These are phyloP conservation scores for Pseudeuparius sepicola DNA, from an alignment of 2,888 invertebrate species.

Conservation along the genomic window DNA sequence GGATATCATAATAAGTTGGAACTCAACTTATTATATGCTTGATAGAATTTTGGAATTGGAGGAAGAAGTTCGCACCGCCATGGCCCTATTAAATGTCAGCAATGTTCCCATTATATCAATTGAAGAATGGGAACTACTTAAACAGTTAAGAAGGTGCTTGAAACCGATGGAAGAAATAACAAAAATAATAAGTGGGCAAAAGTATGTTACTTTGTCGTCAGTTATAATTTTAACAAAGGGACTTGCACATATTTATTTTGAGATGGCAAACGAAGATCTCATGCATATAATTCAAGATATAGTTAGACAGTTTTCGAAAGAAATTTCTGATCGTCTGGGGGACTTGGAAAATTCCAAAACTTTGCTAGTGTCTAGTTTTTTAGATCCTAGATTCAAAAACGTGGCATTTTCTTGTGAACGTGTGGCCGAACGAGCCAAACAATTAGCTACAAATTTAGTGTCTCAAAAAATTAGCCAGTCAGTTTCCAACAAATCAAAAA, in stretches of 20 bases:
- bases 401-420: too few species aligned
- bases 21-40: conserved; percentile 18
- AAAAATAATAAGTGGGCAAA: conserved; percentile 20
- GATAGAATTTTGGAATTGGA: conserved; percentile 16
- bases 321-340: too few species aligned
- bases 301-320: too few species aligned
- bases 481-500: too few species aligned
- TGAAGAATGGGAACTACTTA: conserved; percentile 22
- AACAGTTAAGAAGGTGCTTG: conserved; percentile 19
- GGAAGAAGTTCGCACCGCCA: conserved; percentile 14
- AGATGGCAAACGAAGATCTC: neutral
- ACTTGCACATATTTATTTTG: conserved; percentile 11
- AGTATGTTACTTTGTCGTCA: conserved; percentile 20
- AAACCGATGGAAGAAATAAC: conserved; percentile 23
- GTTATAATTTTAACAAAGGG: conserved; percentile 23
- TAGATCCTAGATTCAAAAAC: too few species aligned
- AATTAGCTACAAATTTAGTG: too few species aligned
- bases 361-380: too few species aligned
- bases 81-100: conserved; percentile 12
- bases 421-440: too few species aligned
- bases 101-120: conserved; percentile 14
- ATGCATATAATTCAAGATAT: neutral
- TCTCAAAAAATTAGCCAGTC: too few species aligned
- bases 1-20: conserved; percentile 18
- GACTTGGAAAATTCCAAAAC: too few species aligned